Base-by-base conservation (phyloP, 1,140 invertebrate genomes). In the Diabrotica undecimpunctata region DNA sequence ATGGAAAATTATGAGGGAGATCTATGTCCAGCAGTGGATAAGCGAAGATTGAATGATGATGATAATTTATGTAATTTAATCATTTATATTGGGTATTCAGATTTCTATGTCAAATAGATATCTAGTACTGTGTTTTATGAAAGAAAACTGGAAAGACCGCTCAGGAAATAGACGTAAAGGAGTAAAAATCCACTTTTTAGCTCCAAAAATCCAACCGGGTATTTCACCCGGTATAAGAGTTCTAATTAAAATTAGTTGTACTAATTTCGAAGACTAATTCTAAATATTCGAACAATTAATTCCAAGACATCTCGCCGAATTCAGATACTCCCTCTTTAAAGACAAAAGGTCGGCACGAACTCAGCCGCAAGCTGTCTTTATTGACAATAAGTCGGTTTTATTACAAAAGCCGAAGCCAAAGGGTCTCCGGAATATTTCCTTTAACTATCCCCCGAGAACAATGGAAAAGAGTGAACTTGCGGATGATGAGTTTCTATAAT, bases 311-410 rank as follows among this genome's bases (percentile, higher is more conserved):
- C 55, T 54, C 14, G 14, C 14, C n/a, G n/a, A 46, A 46, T 46
- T 46, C n/a, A 12, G 9, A 37, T n/a, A 12, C 37, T 12, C 41
- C 55, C 37, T 5, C 35, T 37, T 57, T 25, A 37, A 38, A 37
- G 36, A 38, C 36, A 41, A 55, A 57, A 37, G 55, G 55, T 41
- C 55, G 55, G 25, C 55, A n/a, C n/a, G 53, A 54, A 25, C 8
- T 37, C 35, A 57, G 55, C 37, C 36, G 6, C 55, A 38, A 37
- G 35, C 55, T 57, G 25, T 38, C 35, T 57, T 57, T 57, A 57
- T 57, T 37, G 55, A 36, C 55, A 57, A 57, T 57, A 57, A 57
- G 25, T 57, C 36, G 25, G 55, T 57, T 57, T 57, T 57, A 57
- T 41, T 57, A 57, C 55, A 57, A 46, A 46, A 46, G 41, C 41